Base-by-base conservation (phyloP, 1,140 invertebrate species). In the Ephestia elutella region DNA sequence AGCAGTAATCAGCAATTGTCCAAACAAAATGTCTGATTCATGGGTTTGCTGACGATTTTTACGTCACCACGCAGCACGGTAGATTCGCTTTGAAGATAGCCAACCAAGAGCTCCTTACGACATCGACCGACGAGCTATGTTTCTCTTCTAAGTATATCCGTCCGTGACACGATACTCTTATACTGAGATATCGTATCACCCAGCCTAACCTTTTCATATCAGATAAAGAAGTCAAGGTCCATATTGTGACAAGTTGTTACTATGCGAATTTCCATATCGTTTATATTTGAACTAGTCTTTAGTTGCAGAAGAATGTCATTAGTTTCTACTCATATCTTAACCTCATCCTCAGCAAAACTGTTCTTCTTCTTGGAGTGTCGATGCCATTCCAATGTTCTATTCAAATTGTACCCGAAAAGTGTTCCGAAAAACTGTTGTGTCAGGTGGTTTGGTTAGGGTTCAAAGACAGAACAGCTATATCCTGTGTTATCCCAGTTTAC, bases 71-170 rank as follows among this genome's bases (percentile, higher is more conserved):
- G 13, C 38, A n/a, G 15, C 38, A 44, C n/a, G 32, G 38, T 17
- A 44, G 38, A 44, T 44, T 13, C 32, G 32, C n/a, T 17, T 9
- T 44, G 38, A 3, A 44, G 13, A 38, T n/a, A 11, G 13, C 8
- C 8, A n/a, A 35, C 32, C 13, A 7, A 35, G 32, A 35, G 13
- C 32, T 11, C 13, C 32, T 71, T 70, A 75, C 71, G 75, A 75
- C 73, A 75, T 35, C 32, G 32, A 1, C 10, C 32, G n/a, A n/a
- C n/a, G n/a, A n/a, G n/a, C n/a, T n/a, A n/a, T n/a, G n/a, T n/a
- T 15, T 44, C n/a, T 15, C 15, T 44, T 44, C 38, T 44, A 44
- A 35, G n/a, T 13, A 35, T 35, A 11, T 35, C 32, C 13, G 13
- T 35, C 21, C 21, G 21, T 25, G 21, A 25, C 21, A 25, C 21